Base-by-base conservation (phyloP, 2,888 invertebrate genomes). In the Melanargia galathea region DNA sequence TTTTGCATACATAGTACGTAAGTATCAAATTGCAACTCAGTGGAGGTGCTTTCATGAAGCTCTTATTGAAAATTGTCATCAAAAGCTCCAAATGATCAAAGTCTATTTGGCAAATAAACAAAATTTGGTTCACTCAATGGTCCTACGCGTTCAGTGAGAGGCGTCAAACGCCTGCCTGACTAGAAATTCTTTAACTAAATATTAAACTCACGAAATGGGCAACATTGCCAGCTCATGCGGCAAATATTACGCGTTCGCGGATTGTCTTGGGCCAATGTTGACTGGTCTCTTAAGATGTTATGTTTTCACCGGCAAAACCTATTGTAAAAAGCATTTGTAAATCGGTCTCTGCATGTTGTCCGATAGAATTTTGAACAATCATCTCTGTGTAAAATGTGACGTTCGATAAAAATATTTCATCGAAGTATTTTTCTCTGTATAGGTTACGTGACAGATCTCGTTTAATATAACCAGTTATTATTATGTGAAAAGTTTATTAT, bases 401-500 rank as follows among this genome's bases (percentile, higher is more conserved):
- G 46, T 69, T 70, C 56, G 64, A 70, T 10, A 13, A 49, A 52
- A 52, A 52, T 72, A 71, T 76, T 75, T 79, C 70, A 71, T 72
- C 73, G 71, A 77, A 73, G 71, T 77, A 77, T 81, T 81, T 83
- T 80, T 79, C 81, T 82, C 79, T 74, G 73, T 76, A 79, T 85
- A 87, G 83, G 75, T 75, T 86, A 83, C 75, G 72, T 69, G 75
- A 76, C 78, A 76, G 81, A 84, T 84, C 79, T 85, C 74, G 78
- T 82, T 80, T 82, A 85, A 81, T 87, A 87, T 89, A 86, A 86
- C 83, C 87, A 90, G 90, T 90, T 90, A 90, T 90, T 90, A 90
- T 86, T 86, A 86, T 86, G 84, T 88, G 84, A 81, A 82, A 89
- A 84, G 87, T 90, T 90, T 90, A 90, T 90, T 86, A 89, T 88